Base-by-base conservation (phyloP, 2,113 vertebrate species). In the Osmerus eperlanus region DNA sequence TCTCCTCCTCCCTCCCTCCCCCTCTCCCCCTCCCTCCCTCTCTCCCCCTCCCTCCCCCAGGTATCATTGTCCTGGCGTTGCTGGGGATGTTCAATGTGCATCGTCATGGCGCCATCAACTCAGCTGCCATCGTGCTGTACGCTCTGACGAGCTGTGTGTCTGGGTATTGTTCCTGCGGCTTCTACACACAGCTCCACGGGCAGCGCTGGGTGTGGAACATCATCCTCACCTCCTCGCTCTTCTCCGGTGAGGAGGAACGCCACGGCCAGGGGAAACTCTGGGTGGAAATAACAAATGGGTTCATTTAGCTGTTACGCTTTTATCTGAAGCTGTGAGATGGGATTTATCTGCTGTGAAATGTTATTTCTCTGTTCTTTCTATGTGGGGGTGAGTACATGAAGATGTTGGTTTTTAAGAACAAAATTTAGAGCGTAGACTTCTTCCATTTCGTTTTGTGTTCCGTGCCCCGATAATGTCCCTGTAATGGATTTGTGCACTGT, bases 121-220 rank as follows among this genome's bases (percentile, higher is more conserved):
- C 95, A 0, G 94, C 95, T 2, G 95, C 95, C 16, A 95, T 96
- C 65, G 88, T 96, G 54, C 77, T 96, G 71, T 97, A 96, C 14
- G 95, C 95, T 9, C 86, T 97, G 85, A 96, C 95, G 73, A 96
- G 95, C 90, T 96, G 95, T 56, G 89, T 96, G 84, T 94, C 95
- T 2, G 95, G 95, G 21, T 97, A 95, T 15, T 91, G 96, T 63
- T 96, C 95, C 0, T 95, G 95, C 77, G 92, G 92, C 86, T 96
- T 97, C 89, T 97, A 96, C 91, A 93, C 93, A 6, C 94, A 96
- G 86, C 93, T 97, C 18, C 94, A 93, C 16, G 95, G 95, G 58
- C 90, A 95, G 79, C 93, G 89, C 29, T 97, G 95, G 95, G 95
- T 96, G 64, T 96, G 95, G 95, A 97, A 97, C 89, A 96, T 96